Evolutionary conservation across 2,113 vertebrate species (phyloP), one percentile per base, ranked within the genome.

Genomic region (Ivindomyrus marchei): DNA sequence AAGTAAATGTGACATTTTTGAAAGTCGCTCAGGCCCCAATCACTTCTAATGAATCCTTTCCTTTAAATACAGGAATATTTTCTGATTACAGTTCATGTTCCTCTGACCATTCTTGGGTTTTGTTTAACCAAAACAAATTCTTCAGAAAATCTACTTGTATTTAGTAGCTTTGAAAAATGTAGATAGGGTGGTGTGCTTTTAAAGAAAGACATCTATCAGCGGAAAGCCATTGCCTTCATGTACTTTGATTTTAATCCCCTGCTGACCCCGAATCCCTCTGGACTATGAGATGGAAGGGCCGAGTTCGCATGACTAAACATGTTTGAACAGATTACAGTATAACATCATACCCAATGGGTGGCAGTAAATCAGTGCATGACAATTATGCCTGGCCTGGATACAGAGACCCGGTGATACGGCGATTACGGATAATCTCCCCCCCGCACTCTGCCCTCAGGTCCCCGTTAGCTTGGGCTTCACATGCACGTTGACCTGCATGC

Each of bases 261-360:
- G 49, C 31, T 80, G 46, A 46, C 77, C 87, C 85, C 89, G 89
- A 83, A 77, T 91, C 77, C 88, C 88, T 91, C 58, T 88, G 77
- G 83, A 52, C 88, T 62, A 90, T 80, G 83, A 21, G 88, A 3
- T 4, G 46, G 31, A 52, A 70, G 50, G 53, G 74, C 58, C 74
- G 88, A 80, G 89, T 88, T 13, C 47, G 90, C 56, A 85, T 46
- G 50, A 50, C 88, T 62, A 89, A 89, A 87, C 90, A 88, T 87
- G 45, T 90, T 66, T 91, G 70, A 90, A 39, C 89, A 90, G 90
- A 91, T 91, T 92, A 92, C 85, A 91, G 89, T 88, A 84, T 52
- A 21, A 89, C 52, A 53, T 17, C 17, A 53, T 53, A 19, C 89
- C 89, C 92, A 88, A 49, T 90, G 89, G 89, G 80, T 86, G 74